Conservation (phyloP, 23 tunicate genomes). For the Botrylloides violaceus region DNA sequence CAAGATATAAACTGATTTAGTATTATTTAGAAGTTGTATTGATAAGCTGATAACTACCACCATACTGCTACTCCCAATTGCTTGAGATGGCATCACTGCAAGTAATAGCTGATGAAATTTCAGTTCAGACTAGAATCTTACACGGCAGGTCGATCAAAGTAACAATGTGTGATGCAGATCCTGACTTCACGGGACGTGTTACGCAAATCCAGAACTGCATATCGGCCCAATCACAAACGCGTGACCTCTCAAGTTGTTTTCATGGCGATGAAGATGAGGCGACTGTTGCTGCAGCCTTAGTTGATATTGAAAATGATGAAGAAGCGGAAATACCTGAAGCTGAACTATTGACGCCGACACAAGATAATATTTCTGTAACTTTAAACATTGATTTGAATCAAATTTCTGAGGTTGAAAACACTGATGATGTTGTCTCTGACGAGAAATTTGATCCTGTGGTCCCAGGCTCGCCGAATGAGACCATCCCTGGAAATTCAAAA, state of each 20-base stretch:
- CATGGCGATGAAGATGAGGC: neutral
- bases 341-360: neutral
- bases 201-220: neutral
- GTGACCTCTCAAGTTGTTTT: neutral
- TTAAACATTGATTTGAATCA: neutral
- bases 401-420: neutral
- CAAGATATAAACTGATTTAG: too few species aligned
- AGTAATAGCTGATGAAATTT: too few species aligned
- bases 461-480: neutral
- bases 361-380: neutral
- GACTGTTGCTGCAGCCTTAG: neutral
- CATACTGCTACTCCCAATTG: too few species aligned
- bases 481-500: neutral
- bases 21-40: too few species aligned
- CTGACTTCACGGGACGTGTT: neutral
- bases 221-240: neutral
- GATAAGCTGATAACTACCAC: too few species aligned
- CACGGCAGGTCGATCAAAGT: conserved; percentile 3
- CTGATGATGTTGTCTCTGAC: neutral
- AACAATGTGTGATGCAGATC: conserved; percentile 6
- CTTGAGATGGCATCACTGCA: too few species aligned
- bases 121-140: neutral
- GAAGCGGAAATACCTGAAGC: neutral
- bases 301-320: neutral
- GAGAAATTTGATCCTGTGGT: neutral